Evolutionary conservation across 2,888 invertebrate species (phyloP).

Genomic region (Lottia gigantea): DNA sequence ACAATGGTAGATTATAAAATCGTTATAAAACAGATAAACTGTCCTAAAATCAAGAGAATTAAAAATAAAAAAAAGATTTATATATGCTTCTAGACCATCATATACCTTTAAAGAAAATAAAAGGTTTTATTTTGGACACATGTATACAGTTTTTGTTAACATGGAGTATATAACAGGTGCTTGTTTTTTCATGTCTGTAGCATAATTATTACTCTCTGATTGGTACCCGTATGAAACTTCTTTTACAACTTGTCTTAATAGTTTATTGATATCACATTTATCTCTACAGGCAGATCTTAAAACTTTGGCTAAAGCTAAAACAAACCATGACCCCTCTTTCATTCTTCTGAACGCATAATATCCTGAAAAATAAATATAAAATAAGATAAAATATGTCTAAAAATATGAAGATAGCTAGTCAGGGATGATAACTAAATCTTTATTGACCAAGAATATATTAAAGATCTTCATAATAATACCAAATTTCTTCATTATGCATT

Average conservation of each 20-base stretch:
- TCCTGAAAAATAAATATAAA: conserved; percentile 22
- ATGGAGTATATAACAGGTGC: conserved; percentile 34
- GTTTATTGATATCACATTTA: conserved; percentile 23
- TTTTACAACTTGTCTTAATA: conserved; percentile 31
- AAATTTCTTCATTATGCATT: too few relatives aligned
- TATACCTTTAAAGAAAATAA: too few relatives aligned
- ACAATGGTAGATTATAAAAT: too few relatives aligned
- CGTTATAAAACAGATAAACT: too few relatives aligned
- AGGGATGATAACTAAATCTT: too few relatives aligned
- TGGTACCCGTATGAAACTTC: conserved; percentile 29
- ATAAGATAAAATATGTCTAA: too few relatives aligned
- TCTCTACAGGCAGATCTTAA: conserved; percentile 20
- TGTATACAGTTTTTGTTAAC: conserved; percentile 34
- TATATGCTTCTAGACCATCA: too few relatives aligned
- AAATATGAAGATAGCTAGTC: too few relatives aligned
- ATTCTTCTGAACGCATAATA: conserved; percentile 37
- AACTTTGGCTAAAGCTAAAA: conserved; percentile 30
- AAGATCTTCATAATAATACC: too few relatives aligned
- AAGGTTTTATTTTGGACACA: conserved; percentile 11
- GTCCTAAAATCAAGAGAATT: too few relatives aligned
- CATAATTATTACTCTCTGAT: conserved; percentile 27
- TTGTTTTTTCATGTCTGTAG: conserved; percentile 34
- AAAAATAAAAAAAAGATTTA: too few relatives aligned
- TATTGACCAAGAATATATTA: too few relatives aligned
- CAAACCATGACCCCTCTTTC: conserved; percentile 39